These are phyloP conservation scores for Actinia tenebrosa DNA, from an alignment of 64 coral and sea anemone species.

Conservation along the genomic window DNA sequence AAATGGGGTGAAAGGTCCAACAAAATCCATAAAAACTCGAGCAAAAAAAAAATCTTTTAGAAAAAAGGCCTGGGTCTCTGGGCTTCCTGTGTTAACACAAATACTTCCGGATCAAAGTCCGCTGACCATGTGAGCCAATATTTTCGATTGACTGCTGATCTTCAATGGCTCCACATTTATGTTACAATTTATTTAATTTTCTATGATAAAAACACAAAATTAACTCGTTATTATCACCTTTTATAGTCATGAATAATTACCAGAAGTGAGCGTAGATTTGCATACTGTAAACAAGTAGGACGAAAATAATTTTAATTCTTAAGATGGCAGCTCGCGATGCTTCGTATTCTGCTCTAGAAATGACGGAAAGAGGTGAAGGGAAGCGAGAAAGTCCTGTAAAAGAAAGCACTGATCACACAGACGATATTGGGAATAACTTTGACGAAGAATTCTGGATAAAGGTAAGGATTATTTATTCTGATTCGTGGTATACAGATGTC, in stretches of 20 bases:
- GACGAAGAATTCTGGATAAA: conserved; percentile 26
- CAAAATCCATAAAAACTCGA: too few species aligned
- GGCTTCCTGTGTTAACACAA: not conserved
- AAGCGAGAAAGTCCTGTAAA: not conserved
- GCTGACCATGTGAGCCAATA: conserved; percentile 1
- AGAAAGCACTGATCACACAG: not conserved
- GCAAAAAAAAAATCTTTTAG: too few species aligned
- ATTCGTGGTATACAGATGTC: not conserved
- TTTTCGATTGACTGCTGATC: not conserved
- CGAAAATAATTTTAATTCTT: not conserved
- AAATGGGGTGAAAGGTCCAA: too few species aligned
- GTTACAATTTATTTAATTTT: not conserved
- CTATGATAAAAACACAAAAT: not conserved
- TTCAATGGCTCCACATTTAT: not conserved
- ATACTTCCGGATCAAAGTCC: not conserved
- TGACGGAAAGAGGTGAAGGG: not conserved
- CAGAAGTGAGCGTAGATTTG: not conserved
- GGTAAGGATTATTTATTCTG: not conserved
- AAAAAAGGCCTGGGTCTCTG: not conserved
- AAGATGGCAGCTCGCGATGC: not conserved
- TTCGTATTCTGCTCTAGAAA: conserved; percentile 25
- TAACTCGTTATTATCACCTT: not conserved
- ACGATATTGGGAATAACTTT: not conserved
- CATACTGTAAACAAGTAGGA: not conserved
- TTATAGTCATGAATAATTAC: not conserved